Percentiles rank a stretch among this genome's conserved stretches.
Conservation (phyloP, 2,888 invertebrate species). For the Drosophila lutescens region DNA sequence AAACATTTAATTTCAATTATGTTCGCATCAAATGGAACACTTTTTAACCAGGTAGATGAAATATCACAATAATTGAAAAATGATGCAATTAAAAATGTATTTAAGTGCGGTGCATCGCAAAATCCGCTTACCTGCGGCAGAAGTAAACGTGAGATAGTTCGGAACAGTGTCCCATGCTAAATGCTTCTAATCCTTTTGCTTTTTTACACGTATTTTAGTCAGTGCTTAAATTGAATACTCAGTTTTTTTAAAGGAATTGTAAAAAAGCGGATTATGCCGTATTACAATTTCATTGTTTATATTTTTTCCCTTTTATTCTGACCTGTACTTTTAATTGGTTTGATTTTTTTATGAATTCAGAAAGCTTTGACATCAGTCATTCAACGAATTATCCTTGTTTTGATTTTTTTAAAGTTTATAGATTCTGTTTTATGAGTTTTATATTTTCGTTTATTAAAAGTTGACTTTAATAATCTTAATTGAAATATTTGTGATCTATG, state of each 20-base stretch:
- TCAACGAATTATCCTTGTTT: too few relatives aligned
- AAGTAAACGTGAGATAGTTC: conserved; percentile 19
- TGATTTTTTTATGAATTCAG: neutral
- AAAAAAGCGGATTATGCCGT: conserved; percentile 2
- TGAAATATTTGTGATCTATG: too few relatives aligned
- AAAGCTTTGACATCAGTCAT: neutral
- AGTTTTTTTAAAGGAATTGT: neutral
- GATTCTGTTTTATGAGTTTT: too few relatives aligned
- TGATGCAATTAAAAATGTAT: conserved; percentile 42
- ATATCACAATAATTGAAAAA: conserved; percentile 27
- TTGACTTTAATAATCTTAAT: too few relatives aligned
- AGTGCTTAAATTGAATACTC: neutral
- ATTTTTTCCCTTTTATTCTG: neutral
- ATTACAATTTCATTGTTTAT: neutral
- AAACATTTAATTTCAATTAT: conserved; percentile 23
- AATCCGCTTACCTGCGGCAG: conserved; percentile 37
- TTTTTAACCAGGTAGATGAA: neutral
- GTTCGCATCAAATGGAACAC: neutral
- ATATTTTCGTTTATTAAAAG: too few relatives aligned
- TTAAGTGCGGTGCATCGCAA: conserved; percentile 36
- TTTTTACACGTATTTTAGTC: conserved; percentile 4
- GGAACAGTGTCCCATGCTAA: conserved; percentile 22
- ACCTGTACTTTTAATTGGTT: neutral
- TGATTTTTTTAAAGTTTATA: too few relatives aligned
- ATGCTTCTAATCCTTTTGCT: conserved; percentile 6